A percentile compares a stretch with the other conserved stretches of the same genome.
Conservation (phyloP, 2,113 vertebrate species). For the Siniperca chuatsi region DNA sequence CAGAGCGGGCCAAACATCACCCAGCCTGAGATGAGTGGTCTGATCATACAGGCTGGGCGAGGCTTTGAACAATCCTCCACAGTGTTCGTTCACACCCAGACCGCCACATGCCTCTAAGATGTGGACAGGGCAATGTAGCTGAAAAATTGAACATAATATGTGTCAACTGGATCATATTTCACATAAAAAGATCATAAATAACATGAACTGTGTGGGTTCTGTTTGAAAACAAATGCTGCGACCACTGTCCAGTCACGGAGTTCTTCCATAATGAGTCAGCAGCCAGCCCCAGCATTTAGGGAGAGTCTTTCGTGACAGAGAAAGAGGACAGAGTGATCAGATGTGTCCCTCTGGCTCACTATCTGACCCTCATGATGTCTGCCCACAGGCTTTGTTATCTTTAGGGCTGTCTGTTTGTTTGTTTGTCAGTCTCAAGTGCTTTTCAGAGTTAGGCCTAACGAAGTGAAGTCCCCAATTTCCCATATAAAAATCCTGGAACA, state of each 20-base stretch:
- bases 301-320: conserved; percentile 56
- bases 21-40: conserved; percentile 60
- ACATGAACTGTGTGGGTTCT: conserved; percentile 10
- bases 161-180: conserved; percentile 43
- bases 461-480: conserved; percentile 71
- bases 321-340: conserved; percentile 36
- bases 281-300: conserved; percentile 3
- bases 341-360: conserved; percentile 54
- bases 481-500: conserved; percentile 72
- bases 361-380: conserved; percentile 55
- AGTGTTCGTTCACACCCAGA: conserved; percentile 58
- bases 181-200: conserved; percentile 28
- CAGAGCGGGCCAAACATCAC: conserved; percentile 76
- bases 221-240: conserved; percentile 34
- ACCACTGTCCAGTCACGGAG: conserved; percentile 8
- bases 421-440: conserved; percentile 79
- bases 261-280: conserved; percentile 62
- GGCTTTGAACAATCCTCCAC: conserved; percentile 67
- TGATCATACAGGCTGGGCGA: conserved; percentile 65
- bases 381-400: conserved; percentile 72
- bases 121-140: conserved; percentile 29
- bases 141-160: conserved; percentile 42
- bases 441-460: conserved; percentile 58
- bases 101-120: conserved; percentile 44
- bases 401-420: conserved; percentile 73